Evolutionary conservation across 2,797 vertebrate genomes (phyloP).

Genomic region (Paguma larvata): DNA sequence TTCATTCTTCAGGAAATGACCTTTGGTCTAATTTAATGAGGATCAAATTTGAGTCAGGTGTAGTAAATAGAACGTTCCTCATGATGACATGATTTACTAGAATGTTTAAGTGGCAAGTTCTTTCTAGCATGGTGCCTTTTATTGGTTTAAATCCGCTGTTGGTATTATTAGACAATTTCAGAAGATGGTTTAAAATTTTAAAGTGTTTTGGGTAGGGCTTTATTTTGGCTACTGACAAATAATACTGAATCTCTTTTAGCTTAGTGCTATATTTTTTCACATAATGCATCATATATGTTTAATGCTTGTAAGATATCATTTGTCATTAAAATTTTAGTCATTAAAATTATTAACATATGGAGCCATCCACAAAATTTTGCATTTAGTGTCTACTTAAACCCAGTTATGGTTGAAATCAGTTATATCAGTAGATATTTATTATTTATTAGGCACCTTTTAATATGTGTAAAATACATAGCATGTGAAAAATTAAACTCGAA

Average conservation of each 20-base stretch:
- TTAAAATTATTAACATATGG: background rate
- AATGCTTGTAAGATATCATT: background rate
- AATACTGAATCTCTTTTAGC: background rate
- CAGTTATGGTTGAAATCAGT: background rate
- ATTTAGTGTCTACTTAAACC: background rate
- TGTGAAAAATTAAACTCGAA: background rate
- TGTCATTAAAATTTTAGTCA: background rate
- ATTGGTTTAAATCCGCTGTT: background rate
- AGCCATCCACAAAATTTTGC: background rate
- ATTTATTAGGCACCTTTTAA: background rate
- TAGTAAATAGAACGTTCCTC: background rate
- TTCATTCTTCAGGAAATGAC: background rate
- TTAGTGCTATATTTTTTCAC: slow-evolving; percentile 18
- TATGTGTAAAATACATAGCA: background rate
- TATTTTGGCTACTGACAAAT: slow-evolving; percentile 32
- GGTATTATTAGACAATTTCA: slow-evolving; percentile 29
- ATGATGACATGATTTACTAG: background rate
- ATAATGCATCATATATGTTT: background rate
- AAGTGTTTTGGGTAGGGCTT: slow-evolving; percentile 46
- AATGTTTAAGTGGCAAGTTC: background rate
- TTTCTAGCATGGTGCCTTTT: background rate
- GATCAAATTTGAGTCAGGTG: slow-evolving; percentile 20
- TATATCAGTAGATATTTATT: background rate
- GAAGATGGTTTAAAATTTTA: slow-evolving; percentile 44
- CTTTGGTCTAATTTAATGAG: slow-evolving; percentile 24